These are phyloP conservation scores for Sarcophaga rosellei DNA, from an alignment of 2,888 invertebrate genomes.

Conservation along the genomic window DNA sequence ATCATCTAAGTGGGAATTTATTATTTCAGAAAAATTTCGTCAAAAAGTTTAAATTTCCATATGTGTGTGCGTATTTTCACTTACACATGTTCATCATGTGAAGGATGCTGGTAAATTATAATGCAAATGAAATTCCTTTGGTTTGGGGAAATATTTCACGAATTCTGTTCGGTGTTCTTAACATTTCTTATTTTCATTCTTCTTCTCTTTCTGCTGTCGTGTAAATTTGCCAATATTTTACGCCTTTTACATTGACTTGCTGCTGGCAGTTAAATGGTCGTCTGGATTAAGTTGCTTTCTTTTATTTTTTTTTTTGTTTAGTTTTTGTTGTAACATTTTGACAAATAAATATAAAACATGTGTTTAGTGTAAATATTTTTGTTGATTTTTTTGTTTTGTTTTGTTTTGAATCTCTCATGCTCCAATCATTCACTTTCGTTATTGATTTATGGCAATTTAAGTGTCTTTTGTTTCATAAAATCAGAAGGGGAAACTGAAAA, in stretches of 20 bases:
- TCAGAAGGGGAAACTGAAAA: neutral
- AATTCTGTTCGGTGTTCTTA: neutral
- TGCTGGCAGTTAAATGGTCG: slow-evolving; percentile 33
- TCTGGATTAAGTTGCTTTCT: neutral
- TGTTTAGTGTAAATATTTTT: slow-evolving; percentile 61
- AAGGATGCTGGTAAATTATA: slow-evolving; percentile 25
- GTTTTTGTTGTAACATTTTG: slow-evolving; percentile 17
- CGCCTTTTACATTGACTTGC: slow-evolving; percentile 63
- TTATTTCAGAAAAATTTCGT: slow-evolving; percentile 3
- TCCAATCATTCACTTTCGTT: slow-evolving; percentile 5
- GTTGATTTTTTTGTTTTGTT: slow-evolving; percentile 9
- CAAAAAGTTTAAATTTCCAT: slow-evolving; percentile 2
- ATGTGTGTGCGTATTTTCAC: slow-evolving; percentile 36
- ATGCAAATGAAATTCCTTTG: slow-evolving; percentile 37
- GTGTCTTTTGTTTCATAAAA: slow-evolving; percentile 12
- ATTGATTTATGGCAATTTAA: slow-evolving; percentile 61
- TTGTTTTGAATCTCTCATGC: neutral
- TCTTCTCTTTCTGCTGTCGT: neutral
- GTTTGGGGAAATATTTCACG: slow-evolving; percentile 31
- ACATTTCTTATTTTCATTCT: neutral
- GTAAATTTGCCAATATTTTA: slow-evolving; percentile 61
- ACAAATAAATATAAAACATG: slow-evolving; percentile 63
- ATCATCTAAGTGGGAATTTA: neutral
- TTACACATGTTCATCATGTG: slow-evolving; percentile 58
- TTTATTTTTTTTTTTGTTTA: neutral